Conservation (phyloP, 2,797 vertebrate species). For the Rhinophrynus dorsalis region DNA sequence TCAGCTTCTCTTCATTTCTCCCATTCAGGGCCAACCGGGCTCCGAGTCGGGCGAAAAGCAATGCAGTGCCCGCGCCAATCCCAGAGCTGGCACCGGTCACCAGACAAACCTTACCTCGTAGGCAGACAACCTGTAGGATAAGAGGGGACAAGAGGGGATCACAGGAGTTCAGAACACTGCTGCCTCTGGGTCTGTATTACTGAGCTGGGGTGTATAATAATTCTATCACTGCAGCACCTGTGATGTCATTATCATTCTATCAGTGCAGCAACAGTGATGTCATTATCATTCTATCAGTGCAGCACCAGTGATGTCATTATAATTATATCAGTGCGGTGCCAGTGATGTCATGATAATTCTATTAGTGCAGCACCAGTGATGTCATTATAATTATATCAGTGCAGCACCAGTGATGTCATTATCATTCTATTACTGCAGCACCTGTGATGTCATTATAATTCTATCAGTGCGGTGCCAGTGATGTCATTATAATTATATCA, state of each 20-base stretch:
- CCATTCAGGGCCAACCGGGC: constrained; percentile 74
- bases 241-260: not conserved
- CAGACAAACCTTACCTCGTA: constrained; percentile 74
- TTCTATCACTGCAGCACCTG: not conserved
- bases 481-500: too few relatives aligned
- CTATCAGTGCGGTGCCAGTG: too few relatives aligned
- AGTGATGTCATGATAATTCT: not conserved
- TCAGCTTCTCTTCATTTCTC: constrained; percentile 71
- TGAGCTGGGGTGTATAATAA: too few relatives aligned
- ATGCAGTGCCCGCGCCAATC: constrained; percentile 72
- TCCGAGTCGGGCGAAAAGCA: constrained; percentile 75
- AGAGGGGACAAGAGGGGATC: not conserved
- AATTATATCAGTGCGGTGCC: not conserved
- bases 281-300: not conserved
- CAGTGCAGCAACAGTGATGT: too few relatives aligned
- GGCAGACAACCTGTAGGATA: constrained; percentile 63
- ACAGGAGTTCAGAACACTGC: too few relatives aligned
- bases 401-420: too few relatives aligned
- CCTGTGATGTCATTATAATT: too few relatives aligned
- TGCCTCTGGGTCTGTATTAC: too few relatives aligned
- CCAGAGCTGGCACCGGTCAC: constrained; percentile 81
- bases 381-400: too few relatives aligned
- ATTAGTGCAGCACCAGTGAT: too few relatives aligned
- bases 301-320: too few relatives aligned
- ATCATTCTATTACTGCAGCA: too few relatives aligned